A percentile compares a stretch with the other conserved stretches of the same genome.
Evolutionary conservation across 2,797 vertebrate genomes (phyloP).

Genomic region (Takifugu rubripes): DNA sequence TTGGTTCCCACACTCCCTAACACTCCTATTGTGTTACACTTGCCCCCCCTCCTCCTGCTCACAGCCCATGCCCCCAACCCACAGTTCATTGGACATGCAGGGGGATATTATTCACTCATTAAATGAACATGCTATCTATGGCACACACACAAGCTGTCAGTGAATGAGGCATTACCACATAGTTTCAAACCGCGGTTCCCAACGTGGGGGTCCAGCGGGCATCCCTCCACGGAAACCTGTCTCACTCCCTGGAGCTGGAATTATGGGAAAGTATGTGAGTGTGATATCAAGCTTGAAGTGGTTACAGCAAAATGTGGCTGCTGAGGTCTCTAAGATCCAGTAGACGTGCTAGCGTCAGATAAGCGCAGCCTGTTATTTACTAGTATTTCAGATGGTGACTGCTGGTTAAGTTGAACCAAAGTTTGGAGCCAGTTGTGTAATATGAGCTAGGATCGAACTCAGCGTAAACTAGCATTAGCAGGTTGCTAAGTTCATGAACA

Average conservation of each 20-base stretch:
- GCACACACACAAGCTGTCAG: constrained; percentile 41
- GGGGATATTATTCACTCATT: constrained; percentile 68
- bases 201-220: constrained; percentile 29
- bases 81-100: constrained; percentile 68
- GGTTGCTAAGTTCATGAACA: too few relatives aligned
- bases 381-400: too few relatives aligned
- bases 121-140: constrained; percentile 70
- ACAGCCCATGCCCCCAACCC: constrained; percentile 41
- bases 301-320: neutral
- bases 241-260: neutral
- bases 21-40: constrained; percentile 69
- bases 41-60: constrained; percentile 20
- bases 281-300: neutral
- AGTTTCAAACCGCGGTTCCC: constrained; percentile 33
- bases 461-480: too few relatives aligned
- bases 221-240: neutral
- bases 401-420: too few relatives aligned
- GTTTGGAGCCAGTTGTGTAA: too few relatives aligned
- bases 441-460: too few relatives aligned
- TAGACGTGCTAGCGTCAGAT: too few relatives aligned
- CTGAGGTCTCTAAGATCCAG: neutral
- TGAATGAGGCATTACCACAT: constrained; percentile 35
- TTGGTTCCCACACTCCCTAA: constrained; percentile 78
- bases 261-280: constrained; percentile 14
- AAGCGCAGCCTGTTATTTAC: too few relatives aligned